Base-by-base conservation (phyloP, 2,113 vertebrate genomes). In the Pterocles gutturalis region DNA sequence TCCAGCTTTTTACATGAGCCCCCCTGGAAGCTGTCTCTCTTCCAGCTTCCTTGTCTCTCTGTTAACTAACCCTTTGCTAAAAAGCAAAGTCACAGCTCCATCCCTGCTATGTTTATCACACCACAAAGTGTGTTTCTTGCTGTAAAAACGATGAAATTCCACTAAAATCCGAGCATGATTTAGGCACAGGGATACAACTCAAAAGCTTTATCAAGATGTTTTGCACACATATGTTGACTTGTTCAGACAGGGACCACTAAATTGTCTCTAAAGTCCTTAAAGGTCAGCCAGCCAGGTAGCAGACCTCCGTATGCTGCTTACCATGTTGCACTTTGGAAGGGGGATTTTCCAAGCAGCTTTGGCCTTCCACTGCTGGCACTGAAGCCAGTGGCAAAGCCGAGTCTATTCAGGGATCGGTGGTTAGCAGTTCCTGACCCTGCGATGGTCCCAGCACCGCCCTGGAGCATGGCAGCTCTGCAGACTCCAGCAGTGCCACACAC, bases 151-250 rank as follows among this genome's bases (percentile, higher is more conserved):
- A 45, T 9, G 14, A 75, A 48, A 67, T 96, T 43, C n/a, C 46
- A 28, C 22, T 24, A 8, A 60, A 77, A 61, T 8, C 29, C 17
- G 66, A 67, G 46, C 71, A n/a, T 0, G 2, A 24, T 10, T 54
- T 53, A 38, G 34, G 61, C 48, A 51, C 20, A 45, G 33, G 4
- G 14, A n/a, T 48, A 13, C 10, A 57, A 29, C 10, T 77, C 26
- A 4, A 25, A 24, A 33, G 10, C 9, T 71, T 85, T 19, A 54
- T 25, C 38, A 24, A 0, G 4, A 21, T 33, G 19, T 29, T 91
- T 54, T 61, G 21, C 21, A 33, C 10, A 4, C 0, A 0, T 14
- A 6, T 7, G 6, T n/a, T 10, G 36, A 49, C 36, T 85, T 48
- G 4, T 60, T 80, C 60, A 73, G 19, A n/a, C 5, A 43, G 20